phyloP scores from a whole-genome alignment of 2,113 vertebrate genomes.

The Poeciliopsis turrubarensis region DNA sequence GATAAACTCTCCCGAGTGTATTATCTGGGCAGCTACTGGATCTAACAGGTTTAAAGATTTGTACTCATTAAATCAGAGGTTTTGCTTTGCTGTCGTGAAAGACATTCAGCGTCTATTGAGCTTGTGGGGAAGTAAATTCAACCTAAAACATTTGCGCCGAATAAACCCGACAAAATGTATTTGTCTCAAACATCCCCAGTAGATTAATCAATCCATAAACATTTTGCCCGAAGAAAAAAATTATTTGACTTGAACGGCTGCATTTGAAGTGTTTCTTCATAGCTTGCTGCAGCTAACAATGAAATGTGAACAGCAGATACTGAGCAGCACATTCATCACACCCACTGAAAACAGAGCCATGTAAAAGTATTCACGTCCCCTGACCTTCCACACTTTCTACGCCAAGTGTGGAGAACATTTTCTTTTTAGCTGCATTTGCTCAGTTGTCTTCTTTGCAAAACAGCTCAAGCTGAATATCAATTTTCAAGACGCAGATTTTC shows the following conservation, averaged over 20 bases:
- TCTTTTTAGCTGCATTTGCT: background rate
- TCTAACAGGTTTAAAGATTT: constrained; percentile 42
- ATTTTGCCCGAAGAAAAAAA: constrained; percentile 27
- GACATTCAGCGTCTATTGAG: constrained; percentile 3
- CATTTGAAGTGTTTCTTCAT: constrained; percentile 25
- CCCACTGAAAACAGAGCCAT: background rate
- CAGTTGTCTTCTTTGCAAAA: background rate
- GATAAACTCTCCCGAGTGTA: constrained; percentile 10
- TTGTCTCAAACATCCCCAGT: constrained; percentile 2
- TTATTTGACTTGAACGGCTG: constrained; percentile 40
- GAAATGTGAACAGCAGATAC: constrained; percentile 36
- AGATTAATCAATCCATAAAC: constrained; percentile 37
- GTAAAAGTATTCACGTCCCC: background rate
- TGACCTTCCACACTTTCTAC: background rate
- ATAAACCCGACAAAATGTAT: background rate
- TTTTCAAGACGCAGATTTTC: background rate
- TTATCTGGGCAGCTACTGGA: constrained; percentile 15
- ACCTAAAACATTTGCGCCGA: constrained; percentile 6
- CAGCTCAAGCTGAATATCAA: background rate
- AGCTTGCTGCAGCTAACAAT: constrained; percentile 7
- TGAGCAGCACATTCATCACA: constrained; percentile 45
- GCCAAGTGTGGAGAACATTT: background rate
- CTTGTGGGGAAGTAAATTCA: constrained; percentile 8
- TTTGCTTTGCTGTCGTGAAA: constrained; percentile 21
- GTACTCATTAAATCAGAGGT: constrained; percentile 34